Evolutionary conservation across 2,888 invertebrate species (phyloP).

Genomic region (Patella caerulea): DNA sequence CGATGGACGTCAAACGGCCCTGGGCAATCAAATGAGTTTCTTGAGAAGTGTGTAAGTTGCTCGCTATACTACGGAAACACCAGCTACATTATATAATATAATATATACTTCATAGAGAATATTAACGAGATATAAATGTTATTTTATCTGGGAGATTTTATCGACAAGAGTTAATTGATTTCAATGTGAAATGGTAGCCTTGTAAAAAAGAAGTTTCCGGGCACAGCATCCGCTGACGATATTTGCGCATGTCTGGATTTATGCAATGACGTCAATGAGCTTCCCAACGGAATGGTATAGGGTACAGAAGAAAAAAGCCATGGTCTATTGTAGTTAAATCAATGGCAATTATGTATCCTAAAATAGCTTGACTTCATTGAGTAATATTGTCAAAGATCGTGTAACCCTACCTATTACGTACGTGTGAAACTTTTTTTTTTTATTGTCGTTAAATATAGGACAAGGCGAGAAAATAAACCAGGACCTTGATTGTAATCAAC

Average conservation of each 20-base stretch:
- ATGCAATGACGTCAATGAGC: conserved; percentile 3
- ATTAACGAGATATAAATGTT: background rate
- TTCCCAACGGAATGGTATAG: background rate
- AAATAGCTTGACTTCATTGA: background rate
- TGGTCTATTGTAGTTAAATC: background rate
- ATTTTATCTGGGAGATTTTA: background rate
- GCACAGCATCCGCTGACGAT: background rate
- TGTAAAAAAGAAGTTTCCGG: conserved; percentile 3
- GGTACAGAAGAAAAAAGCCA: background rate
- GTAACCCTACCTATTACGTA: too few relatives aligned
- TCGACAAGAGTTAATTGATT: background rate
- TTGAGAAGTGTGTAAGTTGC: background rate
- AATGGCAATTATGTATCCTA: conserved; percentile 3
- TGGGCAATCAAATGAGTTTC: background rate
- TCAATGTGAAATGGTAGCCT: conserved; percentile 8
- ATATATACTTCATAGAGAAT: background rate
- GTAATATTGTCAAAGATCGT: too few relatives aligned
- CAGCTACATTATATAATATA: too few relatives aligned
- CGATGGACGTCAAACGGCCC: background rate
- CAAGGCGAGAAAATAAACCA: too few relatives aligned
- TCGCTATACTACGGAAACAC: too few relatives aligned
- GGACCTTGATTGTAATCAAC: too few relatives aligned
- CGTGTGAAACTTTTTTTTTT: too few relatives aligned
- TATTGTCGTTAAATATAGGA: too few relatives aligned
- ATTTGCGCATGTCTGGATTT: conserved; percentile 7